These are phyloP conservation scores for Hydrocynus forskahlii DNA, from an alignment of 2,797 vertebrate species.

Conservation along the genomic window DNA sequence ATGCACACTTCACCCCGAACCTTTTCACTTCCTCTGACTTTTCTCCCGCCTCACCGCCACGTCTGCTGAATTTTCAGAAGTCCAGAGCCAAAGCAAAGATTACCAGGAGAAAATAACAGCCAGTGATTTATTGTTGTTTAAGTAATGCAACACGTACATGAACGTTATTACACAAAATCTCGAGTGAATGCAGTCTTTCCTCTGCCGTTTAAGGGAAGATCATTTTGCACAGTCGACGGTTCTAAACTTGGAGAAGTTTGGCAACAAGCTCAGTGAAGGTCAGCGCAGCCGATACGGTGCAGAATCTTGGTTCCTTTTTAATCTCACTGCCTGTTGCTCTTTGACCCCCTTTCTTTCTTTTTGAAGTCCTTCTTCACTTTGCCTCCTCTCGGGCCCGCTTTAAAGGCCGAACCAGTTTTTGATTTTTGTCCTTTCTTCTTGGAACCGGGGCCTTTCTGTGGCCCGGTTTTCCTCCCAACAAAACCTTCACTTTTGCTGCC, in stretches of 20 bases:
- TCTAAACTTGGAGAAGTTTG: not conserved
- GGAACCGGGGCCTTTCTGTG: conserved; percentile 36
- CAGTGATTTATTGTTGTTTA: conserved; percentile 30
- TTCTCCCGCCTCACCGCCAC: not conserved
- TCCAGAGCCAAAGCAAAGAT: not conserved
- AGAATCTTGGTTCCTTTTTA: not conserved
- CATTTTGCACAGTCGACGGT: not conserved
- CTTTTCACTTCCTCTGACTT: not conserved
- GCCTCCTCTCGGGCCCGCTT: conserved; percentile 59
- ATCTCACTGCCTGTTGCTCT: not conserved
- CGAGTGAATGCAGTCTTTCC: not conserved
- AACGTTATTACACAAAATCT: conserved; percentile 41
- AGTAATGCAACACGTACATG: not conserved
- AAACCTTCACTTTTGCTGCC: conserved; percentile 56
- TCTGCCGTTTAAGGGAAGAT: not conserved
- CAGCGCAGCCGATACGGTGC: not conserved
- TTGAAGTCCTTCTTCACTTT: conserved; percentile 70
- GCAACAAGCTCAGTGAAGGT: not conserved
- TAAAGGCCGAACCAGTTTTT: conserved; percentile 43
- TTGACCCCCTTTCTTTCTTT: conserved; percentile 73
- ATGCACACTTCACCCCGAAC: not conserved
- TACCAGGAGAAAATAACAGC: not conserved
- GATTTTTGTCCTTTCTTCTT: conserved; percentile 68
- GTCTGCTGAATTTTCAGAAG: too few species aligned
- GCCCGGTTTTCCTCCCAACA: conserved; percentile 26